Evolutionary conservation across 2,113 vertebrate species (phyloP).

Genomic region (Larimichthys polyactis): DNA sequence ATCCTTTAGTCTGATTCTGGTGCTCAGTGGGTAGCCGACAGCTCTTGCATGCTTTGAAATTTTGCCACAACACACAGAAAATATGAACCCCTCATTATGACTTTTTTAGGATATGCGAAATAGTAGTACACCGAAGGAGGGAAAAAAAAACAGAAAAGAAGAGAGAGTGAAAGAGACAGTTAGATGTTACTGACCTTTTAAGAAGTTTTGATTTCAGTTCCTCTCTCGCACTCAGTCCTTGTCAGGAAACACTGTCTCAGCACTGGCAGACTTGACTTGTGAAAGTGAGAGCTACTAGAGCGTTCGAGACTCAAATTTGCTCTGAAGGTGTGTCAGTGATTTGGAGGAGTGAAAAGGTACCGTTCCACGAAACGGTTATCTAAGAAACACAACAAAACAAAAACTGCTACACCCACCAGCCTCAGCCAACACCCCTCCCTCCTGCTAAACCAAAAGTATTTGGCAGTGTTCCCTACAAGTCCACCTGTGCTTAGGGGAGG

Average conservation of each 20-base stretch:
- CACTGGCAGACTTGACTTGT: constrained; percentile 78
- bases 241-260: constrained; percentile 80
- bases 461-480: constrained; percentile 91
- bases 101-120: constrained; percentile 33
- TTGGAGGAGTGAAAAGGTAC: constrained; percentile 89
- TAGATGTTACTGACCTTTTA: constrained; percentile 84
- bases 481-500: constrained; percentile 93
- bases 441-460: constrained; percentile 95
- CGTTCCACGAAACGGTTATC: constrained; percentile 90
- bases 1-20: constrained; percentile 53
- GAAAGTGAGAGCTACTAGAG: constrained; percentile 79
- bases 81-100: constrained; percentile 43
- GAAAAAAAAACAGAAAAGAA: constrained; percentile 8
- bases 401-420: constrained; percentile 88
- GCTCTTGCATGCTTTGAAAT: constrained; percentile 30
- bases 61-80: constrained; percentile 47
- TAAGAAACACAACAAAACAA: constrained; percentile 86
- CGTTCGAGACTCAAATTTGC: constrained; percentile 78
- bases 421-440: constrained; percentile 90
- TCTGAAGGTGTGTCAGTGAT: constrained; percentile 91
- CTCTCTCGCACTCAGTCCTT: constrained; percentile 68
- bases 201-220: constrained; percentile 79
- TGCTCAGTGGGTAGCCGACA: constrained; percentile 21
- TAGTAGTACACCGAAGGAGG: background rate
- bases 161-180: constrained; percentile 53